Evolutionary conservation across 2,888 invertebrate genomes (phyloP).

Genomic region (Caenorhabditis parvicauda): DNA sequence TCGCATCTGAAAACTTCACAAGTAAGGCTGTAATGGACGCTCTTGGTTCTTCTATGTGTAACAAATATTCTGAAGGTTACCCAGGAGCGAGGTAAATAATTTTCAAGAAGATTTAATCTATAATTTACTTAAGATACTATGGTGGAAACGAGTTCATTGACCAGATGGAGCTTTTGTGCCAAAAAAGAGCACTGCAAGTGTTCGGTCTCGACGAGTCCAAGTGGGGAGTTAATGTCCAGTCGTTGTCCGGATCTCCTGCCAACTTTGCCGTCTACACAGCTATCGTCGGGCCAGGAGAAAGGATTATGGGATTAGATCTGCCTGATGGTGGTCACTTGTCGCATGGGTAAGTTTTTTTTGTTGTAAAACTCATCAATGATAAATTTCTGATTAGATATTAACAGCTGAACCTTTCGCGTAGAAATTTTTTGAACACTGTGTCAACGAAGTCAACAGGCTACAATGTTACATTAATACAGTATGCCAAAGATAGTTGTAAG

Average conservation of each 20-base stretch:
- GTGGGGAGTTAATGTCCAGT: constrained; percentile 98
- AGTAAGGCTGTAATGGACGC: constrained; percentile 66
- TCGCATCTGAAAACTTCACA: constrained; percentile 80
- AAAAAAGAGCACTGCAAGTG: constrained; percentile 80
- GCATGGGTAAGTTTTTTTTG: constrained; percentile 63
- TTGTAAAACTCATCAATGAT: too few species aligned
- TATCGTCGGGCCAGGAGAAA: constrained; percentile 79
- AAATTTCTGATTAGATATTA: too few species aligned
- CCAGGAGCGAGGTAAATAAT: constrained; percentile 63
- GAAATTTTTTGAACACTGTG: background rate
- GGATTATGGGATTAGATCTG: constrained; percentile 90
- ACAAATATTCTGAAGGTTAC: constrained; percentile 71
- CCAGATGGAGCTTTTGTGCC: constrained; percentile 84
- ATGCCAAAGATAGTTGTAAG: too few species aligned
- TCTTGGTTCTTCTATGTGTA: constrained; percentile 68
- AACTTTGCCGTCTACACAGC: constrained; percentile 91
- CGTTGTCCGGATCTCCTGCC: constrained; percentile 91
- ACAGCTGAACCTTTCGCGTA: too few species aligned
- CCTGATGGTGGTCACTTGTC: constrained; percentile 88
- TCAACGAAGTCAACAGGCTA: too few species aligned
- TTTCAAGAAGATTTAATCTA: background rate
- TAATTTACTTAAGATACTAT: constrained; percentile 76
- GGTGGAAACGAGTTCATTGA: constrained; percentile 95
- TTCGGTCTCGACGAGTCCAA: constrained; percentile 78
- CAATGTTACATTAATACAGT: too few species aligned